phyloP scores from a whole-genome alignment of 92 coral and sea anemone genomes.

The Bergia puertoricense region DNA sequence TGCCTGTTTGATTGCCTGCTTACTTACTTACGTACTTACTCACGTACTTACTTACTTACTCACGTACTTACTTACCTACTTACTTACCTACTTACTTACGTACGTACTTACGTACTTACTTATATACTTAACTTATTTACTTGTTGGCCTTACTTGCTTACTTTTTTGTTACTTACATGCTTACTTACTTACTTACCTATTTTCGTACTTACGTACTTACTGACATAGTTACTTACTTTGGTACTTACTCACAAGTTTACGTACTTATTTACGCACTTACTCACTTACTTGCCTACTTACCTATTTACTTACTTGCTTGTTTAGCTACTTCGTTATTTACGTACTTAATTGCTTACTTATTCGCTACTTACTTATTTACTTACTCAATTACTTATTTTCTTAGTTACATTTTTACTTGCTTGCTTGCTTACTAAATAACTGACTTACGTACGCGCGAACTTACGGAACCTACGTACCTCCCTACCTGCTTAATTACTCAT shows the following conservation, averaged over 20 bases:
- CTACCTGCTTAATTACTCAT: neutral
- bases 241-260: neutral
- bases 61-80: neutral
- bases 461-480: neutral
- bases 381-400: neutral
- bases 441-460: too few relatives aligned
- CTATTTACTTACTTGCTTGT: neutral
- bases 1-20: neutral
- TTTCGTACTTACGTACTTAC: neutral
- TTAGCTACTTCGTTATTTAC: neutral
- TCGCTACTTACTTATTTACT: neutral
- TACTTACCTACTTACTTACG: neutral
- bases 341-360: neutral
- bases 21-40: neutral
- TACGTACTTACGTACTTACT: neutral
- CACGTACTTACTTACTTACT: neutral
- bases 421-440: neutral
- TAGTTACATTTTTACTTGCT: neutral
- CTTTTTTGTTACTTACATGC: neutral
- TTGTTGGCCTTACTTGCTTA: neutral
- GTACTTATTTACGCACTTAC: too few relatives aligned
- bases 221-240: neutral
- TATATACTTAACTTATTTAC: neutral
- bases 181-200: neutral
- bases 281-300: neutral